Evolutionary conservation across 2,797 vertebrate genomes (phyloP), one percentile per base, ranked within the genome.

Genomic region (Glyptemys insculpta): DNA sequence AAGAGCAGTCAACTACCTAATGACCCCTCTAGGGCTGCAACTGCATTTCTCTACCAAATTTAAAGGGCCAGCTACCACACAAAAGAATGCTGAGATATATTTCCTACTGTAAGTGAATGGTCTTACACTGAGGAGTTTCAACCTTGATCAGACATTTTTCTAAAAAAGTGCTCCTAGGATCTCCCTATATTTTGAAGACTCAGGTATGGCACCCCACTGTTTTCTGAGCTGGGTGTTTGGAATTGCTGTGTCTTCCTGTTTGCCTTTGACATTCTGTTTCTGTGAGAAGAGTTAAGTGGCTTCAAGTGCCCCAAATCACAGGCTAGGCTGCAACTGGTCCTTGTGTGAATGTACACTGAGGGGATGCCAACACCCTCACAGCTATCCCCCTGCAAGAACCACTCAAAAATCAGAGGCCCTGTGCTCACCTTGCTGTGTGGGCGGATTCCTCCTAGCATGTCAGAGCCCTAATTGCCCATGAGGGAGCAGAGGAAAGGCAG

Each of bases 341-440:
- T 68, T 89, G 78, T 72, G 91, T 90, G 83, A 89, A 94, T 87
- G 56, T 34, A 92, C 87, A 96, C 86, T 94, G 95, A 92, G 37
- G 16, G 16, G 62, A 3, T n/a, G 65, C n/a, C n/a, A 72, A n/a
- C 65, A 72, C n/a, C n/a, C 34, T 41, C 65, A 21, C 19, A 72
- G 19, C 18, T 72, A 72, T 19, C 9, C 9, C n/a, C 19, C 95
- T 88, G 76, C 47, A 85, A 90, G 83, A 91, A 34, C 29, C 52
- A 86, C 57, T 18, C 78, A 88, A 72, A 72, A 95, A 91, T 91
- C 90, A 92, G 74, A 92, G 59, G 15, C 50, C 84, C 52, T 85
- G 59, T 0, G 2, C 86, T 41, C 89, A 95, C 86, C 87, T 89
- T 85, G 87, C 94, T 94, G 89, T 54, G 92, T 84, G 62, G 47